Base-by-base conservation (phyloP, 2,113 vertebrate genomes). In the Cheilinus undulatus region DNA sequence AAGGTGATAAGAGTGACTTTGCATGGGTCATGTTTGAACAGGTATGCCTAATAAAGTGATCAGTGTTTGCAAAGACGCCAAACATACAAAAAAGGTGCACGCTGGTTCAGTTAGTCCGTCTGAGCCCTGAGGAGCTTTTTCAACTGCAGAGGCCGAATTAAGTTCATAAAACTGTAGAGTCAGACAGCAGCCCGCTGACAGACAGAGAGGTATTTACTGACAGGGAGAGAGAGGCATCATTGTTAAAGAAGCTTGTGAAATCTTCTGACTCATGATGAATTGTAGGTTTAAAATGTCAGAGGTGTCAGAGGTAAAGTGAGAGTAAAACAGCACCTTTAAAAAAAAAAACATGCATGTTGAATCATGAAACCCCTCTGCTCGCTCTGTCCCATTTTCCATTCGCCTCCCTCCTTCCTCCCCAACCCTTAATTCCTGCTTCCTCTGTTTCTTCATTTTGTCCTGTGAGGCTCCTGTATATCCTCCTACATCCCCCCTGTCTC, bases 161-260 rank as follows among this genome's bases (percentile, higher is more conserved):
- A 82, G 78, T 74, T 87, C 70, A 76, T 40, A 64, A 86, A 81
- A 77, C 59, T 81, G 74, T 54, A 82, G 22, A 67, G 75, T 69
- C 49, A 78, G 64, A 57, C 59, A 56, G 73, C 45, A 43, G 70
- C 51, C 68, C 73, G 81, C 57, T 89, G 85, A 90, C 85, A 88
- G 82, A 75, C 12, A 3, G 53, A 76, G 49, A 49, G 13, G 28
- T 50, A 52, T 59, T 80, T 27, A 68, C 30, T 73, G 60, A 77
- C 48, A 62, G 38, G 19, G 13, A 48, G 23, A 63, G 26, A 68
- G 42, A 75, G 32, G 66, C 48, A 71, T 84, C 68, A 64, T 50
- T 32, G 68, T 19, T 4, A 14, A 14, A 13, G 27, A 73, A 48
- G 59, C 28, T 85, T 79, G 83, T 62, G 53, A 87, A 87, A 86